Conservation (phyloP, 1,140 invertebrate species). For the Heliothis virescens region DNA sequence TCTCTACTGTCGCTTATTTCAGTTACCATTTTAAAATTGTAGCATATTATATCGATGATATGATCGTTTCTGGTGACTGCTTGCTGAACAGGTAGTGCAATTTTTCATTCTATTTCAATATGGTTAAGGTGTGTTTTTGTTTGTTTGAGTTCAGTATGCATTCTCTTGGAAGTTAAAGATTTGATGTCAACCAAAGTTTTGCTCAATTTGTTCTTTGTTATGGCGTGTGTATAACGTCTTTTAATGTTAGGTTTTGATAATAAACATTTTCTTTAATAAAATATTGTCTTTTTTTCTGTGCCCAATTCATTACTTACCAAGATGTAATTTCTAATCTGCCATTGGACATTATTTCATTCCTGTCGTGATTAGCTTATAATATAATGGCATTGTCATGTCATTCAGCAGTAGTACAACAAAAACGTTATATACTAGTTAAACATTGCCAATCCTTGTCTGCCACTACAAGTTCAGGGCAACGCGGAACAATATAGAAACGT, state of each 20-base stretch:
- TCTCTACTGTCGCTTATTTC: slow-evolving; percentile 58
- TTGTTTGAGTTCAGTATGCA: slow-evolving; percentile 22
- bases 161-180: slow-evolving; percentile 37
- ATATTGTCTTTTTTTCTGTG: not conserved
- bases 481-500: too few species aligned
- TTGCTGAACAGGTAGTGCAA: slow-evolving; percentile 22
- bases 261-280: slow-evolving; percentile 44
- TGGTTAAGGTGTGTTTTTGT: slow-evolving; percentile 8
- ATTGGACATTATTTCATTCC: too few species aligned
- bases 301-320: too few species aligned
- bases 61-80: slow-evolving; percentile 27
- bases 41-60: slow-evolving; percentile 36
- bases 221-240: slow-evolving; percentile 11
- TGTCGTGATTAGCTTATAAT: too few species aligned
- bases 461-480: too few species aligned
- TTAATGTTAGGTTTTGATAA: slow-evolving; percentile 50
- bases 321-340: too few species aligned
- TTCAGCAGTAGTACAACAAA: too few species aligned
- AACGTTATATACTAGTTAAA: too few species aligned
- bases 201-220: slow-evolving; percentile 45
- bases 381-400: too few species aligned
- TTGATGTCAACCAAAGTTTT: slow-evolving; percentile 59
- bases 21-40: slow-evolving; percentile 56
- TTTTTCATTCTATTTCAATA: not conserved
- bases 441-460: too few species aligned